Base-by-base conservation (phyloP, 2,888 invertebrate species). In the Gryllus longicercus region DNA sequence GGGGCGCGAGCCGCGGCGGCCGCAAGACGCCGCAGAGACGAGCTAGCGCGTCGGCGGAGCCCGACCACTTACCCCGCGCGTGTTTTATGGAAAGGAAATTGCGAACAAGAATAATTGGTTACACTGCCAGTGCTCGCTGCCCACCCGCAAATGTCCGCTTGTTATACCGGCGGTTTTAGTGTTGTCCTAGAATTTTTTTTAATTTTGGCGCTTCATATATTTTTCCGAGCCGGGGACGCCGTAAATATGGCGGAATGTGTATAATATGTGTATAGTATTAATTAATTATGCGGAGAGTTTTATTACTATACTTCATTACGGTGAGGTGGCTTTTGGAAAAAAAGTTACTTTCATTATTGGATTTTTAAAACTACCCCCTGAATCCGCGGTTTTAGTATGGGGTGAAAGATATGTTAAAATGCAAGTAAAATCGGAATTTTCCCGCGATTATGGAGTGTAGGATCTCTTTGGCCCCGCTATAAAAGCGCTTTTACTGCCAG, bases 41-140 rank as follows among this genome's bases (percentile, higher is more conserved):
- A 18, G 63, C n/a, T 14, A 4, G 16, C 14, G n/a, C 63, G 63
- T 63, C 63, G 16, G 63, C 63, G 63, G 63, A 16, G n/a, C 14
- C 51, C 63, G 14, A 14, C 63, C 63, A 63, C 63, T 63, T 63
- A 63, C 12, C n/a, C 63, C 14, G n/a, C 16, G 16, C 63, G 63
- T 63, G 63, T 63, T 63, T 63, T 63, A 63, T 63, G 63, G 63
- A 63, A 63, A 63, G 63, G 63, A 63, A 63, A 63, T 63, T 63
- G 63, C 63, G 63, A 63, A 63, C 63, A 63, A 63, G 16, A 63
- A 63, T 63, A 63, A 63, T 63, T 63, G 63, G 63, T 63, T 63
- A 63, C 63, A 63, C 63, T 63, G n/a, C 63, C 16, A 63, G 63
- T 4, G 63, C 63, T 18, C 38, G 38, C 38, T 38, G 38, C 38